Conservation (phyloP, 2,797 vertebrate species). For the Sebastes paucispinis region DNA sequence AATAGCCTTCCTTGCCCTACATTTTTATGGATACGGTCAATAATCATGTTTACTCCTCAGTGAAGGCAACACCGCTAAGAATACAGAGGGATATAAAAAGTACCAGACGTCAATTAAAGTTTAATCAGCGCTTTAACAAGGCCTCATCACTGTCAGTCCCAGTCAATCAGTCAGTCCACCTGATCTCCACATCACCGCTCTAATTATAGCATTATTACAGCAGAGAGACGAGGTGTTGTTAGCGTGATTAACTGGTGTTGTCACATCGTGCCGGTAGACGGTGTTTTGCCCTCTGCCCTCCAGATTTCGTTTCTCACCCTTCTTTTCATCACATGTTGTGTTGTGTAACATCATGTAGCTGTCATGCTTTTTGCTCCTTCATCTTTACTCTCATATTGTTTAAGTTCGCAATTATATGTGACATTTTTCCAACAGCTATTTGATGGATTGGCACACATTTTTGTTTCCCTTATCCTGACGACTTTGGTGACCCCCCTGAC, state of each 20-base stretch:
- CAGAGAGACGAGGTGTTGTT: slow-evolving; percentile 13
- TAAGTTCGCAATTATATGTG: background rate
- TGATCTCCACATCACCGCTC: slow-evolving; percentile 36
- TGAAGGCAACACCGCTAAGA: slow-evolving; percentile 17
- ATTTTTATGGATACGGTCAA: slow-evolving; percentile 47
- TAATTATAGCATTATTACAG: slow-evolving; percentile 20
- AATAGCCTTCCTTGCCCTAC: slow-evolving; percentile 44
- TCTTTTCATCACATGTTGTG: background rate
- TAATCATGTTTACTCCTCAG: slow-evolving; percentile 46
- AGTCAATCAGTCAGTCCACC: slow-evolving; percentile 21
- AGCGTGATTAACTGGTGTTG: slow-evolving; percentile 25
- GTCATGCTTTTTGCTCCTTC: background rate
- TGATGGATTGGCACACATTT: background rate
- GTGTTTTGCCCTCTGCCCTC: background rate
- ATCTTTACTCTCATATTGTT: background rate
- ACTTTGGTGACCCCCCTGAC: background rate
- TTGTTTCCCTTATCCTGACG: background rate
- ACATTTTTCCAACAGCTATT: background rate
- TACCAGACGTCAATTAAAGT: slow-evolving; percentile 31
- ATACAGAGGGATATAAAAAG: slow-evolving; percentile 36
- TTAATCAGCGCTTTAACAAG: slow-evolving; percentile 42
- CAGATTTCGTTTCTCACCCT: background rate
- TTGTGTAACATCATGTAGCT: background rate
- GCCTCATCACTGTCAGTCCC: slow-evolving; percentile 3
- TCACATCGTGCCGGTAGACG: background rate